Percentiles rank a stretch among this genome's conserved stretches.
Evolutionary conservation across 2,888 invertebrate species (phyloP).

Genomic region (Emmelina monodactyla): DNA sequence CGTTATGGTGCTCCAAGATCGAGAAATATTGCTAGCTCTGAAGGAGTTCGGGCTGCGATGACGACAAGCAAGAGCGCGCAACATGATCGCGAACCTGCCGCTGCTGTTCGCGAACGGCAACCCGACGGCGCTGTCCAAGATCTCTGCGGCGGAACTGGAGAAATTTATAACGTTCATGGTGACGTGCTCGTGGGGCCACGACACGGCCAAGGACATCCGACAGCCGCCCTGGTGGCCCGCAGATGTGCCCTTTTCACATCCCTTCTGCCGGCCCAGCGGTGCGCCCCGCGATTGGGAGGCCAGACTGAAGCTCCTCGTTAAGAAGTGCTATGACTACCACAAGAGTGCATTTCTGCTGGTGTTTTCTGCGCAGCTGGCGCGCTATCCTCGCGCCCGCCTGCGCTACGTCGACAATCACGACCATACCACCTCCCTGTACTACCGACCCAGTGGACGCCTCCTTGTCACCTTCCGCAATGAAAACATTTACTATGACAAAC

Average conservation of each 20-base stretch:
- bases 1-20: conserved; percentile 36
- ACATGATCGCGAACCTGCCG: conserved; percentile 77
- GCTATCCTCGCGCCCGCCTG: conserved; percentile 69
- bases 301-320: conserved; percentile 70
- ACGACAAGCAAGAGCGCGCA: conserved; percentile 46
- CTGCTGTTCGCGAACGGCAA: conserved; percentile 75
- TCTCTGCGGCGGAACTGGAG: conserved; percentile 70
- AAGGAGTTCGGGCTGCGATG: conserved; percentile 44
- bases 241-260: conserved; percentile 70
- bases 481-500: conserved; percentile 67
- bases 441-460: conserved; percentile 69
- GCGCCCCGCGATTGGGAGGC: conserved; percentile 65
- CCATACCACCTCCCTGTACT: conserved; percentile 75
- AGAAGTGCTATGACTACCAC: conserved; percentile 75
- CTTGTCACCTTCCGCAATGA: conserved; percentile 80
- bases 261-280: conserved; percentile 62
- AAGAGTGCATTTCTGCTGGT: conserved; percentile 74
- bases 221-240: conserved; percentile 78
- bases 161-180: conserved; percentile 79
- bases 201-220: conserved; percentile 61
- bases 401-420: conserved; percentile 77
- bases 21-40: conserved; percentile 47
- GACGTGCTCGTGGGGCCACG: conserved; percentile 75
- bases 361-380: conserved; percentile 74
- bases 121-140: conserved; percentile 71